Evolutionary conservation across 2,113 vertebrate genomes (phyloP), one percentile per base, ranked within the genome.

Genomic region (Camelus dromedarius): DNA sequence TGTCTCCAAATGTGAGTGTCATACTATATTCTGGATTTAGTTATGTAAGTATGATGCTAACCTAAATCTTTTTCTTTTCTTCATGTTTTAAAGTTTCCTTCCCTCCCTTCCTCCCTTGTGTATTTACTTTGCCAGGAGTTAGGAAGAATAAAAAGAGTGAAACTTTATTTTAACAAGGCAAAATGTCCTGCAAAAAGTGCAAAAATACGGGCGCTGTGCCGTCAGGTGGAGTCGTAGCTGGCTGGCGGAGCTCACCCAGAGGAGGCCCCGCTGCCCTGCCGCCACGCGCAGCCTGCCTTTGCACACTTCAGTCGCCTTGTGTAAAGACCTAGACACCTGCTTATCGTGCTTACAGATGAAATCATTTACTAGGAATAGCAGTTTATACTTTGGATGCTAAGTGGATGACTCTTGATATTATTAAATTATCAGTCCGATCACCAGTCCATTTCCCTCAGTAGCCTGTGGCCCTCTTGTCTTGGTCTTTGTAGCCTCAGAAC

Each of bases 191-290:
- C 54, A 1, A 14, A 20, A 46, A 38, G 62, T 38, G 10, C 35
- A 50, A 20, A 26, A 8, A 4, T 2, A 0, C 13, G 15, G 58
- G 14, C 12, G 0, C 15, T 3, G 1, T 19, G 0, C 13, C 0
- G 1, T 22, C 18, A 28, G 58, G 58, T 2, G 24, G 54, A 8
- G 16, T 9, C 3, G 2, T 5, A 6, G 42, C 81, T 28, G 50
- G 54, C 48, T 8, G 81, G 12, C 1, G 4, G 26, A 13, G 26
- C 42, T 42, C 58, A 32, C 32, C 42, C 26, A 10, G 80, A 46
- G 11, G 67, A 8, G 15, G 18, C n/a, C 18, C 30, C 13, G 0
- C 4, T n/a, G 52, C 3, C 58, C 77, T 2, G 38, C 67, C n/a
- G 6, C 6, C n/a, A 8, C 4, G 14, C 75, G 75, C 20, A 32